Base-by-base conservation (phyloP, 2,797 vertebrate species). In the Takifugu ocellatus region DNA sequence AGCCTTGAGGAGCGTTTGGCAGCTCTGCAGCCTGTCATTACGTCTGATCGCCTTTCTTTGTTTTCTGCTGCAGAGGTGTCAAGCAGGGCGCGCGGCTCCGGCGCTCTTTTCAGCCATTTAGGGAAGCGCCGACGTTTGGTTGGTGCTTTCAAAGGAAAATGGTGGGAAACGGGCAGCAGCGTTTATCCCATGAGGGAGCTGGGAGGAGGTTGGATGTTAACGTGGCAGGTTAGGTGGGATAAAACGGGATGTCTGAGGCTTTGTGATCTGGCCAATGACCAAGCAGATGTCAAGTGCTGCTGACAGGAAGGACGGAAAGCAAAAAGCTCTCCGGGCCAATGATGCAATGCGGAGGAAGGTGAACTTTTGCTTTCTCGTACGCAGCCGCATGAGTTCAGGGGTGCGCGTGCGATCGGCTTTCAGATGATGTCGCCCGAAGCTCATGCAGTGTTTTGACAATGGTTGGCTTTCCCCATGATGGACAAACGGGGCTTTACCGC, bases 201-300 rank as follows among this genome's bases (percentile, higher is more conserved):
- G 87, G 70, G 88, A 90, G 88, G 85, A 83, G 79, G 79, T 83
- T 70, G 43, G 71, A 69, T 75, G 73, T 83, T 79, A 83, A 71
- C 56, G 84, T 82, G 81, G 74, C 57, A 84, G 75, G 86, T 84
- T 84, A 73, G 68, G 79, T 63, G 79, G 68, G 62, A 71, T 61
- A 61, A 78, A 74, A 11, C 10, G 76, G 63, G 72, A 84, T 84
- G 68, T 63, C 82, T 85, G 75, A 89, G 82, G 87, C 87, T 87
- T 87, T 91, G 91, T 88, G 88, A 88, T 90, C 84, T 90, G 87
- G 88, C 71, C 87, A 84, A 91, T 85, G 85, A 66, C 87, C 86
- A 91, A 91, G 90, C 90, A 85, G 82, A 90, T 91, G 89, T 88
- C 78, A 86, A 87, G 89, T 86, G 78, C 84, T 88, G 86, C 78